A percentile compares a stretch with the other conserved stretches of the same genome.
Evolutionary conservation across 2,113 vertebrate species (phyloP).

Genomic region (Scytalopus superciliaris): DNA sequence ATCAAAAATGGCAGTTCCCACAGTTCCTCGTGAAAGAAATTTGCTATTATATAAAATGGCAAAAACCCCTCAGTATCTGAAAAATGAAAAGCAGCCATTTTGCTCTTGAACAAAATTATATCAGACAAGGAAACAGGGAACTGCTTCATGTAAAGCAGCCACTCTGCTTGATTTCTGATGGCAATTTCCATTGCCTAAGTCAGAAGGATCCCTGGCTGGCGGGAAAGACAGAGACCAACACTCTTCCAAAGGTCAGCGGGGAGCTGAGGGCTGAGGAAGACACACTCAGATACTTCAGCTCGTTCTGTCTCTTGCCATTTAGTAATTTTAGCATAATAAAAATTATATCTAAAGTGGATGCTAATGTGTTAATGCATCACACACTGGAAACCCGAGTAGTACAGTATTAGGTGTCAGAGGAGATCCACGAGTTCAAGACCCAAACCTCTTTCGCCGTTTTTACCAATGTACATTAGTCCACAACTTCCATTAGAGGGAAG

Average conservation of each 20-base stretch:
- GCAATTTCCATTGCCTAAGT: background rate
- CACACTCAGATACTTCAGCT: background rate
- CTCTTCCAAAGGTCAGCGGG: background rate
- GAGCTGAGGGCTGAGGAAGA: background rate
- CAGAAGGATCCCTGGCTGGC: background rate
- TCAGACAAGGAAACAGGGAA: background rate
- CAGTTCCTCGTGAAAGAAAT: background rate
- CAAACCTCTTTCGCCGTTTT: background rate
- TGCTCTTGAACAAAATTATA: background rate
- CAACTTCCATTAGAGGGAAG: background rate
- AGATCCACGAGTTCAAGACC: background rate
- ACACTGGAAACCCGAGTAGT: background rate
- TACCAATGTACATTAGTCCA: background rate
- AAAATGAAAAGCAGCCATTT: background rate
- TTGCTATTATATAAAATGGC: background rate
- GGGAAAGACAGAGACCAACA: rapidly evolving
- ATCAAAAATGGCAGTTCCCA: background rate
- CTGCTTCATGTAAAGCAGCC: background rate
- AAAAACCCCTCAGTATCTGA: rapidly evolving
- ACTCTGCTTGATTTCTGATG: rapidly evolving
- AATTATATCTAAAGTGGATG: background rate
- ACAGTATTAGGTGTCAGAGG: background rate
- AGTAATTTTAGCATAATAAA: background rate
- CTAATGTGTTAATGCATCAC: background rate
- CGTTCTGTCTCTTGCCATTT: background rate